Percentiles rank a stretch among this genome's conserved stretches.
These are phyloP conservation scores for Apocrypta bakeri DNA, from an alignment of 1,140 invertebrate species.

Conservation along the genomic window DNA sequence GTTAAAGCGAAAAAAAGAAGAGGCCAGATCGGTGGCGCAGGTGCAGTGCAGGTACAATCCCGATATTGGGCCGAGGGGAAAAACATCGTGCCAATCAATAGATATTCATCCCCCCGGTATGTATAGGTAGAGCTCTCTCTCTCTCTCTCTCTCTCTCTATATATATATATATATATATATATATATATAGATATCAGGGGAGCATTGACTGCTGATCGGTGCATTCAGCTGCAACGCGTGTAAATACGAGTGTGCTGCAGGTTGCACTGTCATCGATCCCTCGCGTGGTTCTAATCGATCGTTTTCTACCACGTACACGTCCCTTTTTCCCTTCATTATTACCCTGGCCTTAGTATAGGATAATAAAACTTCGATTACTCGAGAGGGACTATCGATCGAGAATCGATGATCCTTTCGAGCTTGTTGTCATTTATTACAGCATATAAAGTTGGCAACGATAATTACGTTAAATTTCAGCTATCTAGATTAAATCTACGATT, in stretches of 20 bases:
- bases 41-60: slow-evolving; percentile 62
- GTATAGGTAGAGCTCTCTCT: no score
- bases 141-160: no score
- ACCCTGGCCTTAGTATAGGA: background rate
- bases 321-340: slow-evolving; percentile 11
- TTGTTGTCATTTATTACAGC: slow-evolving; percentile 11
- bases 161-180: no score
- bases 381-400: background rate
- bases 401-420: background rate
- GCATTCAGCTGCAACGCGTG: slow-evolving; percentile 66
- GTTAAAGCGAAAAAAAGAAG: slow-evolving; percentile 53
- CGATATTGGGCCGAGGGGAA: slow-evolving; percentile 56
- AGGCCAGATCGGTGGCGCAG: slow-evolving; percentile 15
- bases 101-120: slow-evolving; percentile 68
- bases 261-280: slow-evolving; percentile 64
- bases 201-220: slow-evolving; percentile 54
- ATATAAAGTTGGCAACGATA: background rate
- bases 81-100: slow-evolving; percentile 70
- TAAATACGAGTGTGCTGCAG: slow-evolving; percentile 56
- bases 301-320: background rate
- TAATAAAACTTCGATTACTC: slow-evolving; percentile 11
- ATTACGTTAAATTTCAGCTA: no score
- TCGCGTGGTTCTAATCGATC: slow-evolving; percentile 1
- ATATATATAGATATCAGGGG: background rate
- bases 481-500: no score